Evolutionary conservation across 2,888 invertebrate species (phyloP).

Genomic region (Aspidiotus destructor): DNA sequence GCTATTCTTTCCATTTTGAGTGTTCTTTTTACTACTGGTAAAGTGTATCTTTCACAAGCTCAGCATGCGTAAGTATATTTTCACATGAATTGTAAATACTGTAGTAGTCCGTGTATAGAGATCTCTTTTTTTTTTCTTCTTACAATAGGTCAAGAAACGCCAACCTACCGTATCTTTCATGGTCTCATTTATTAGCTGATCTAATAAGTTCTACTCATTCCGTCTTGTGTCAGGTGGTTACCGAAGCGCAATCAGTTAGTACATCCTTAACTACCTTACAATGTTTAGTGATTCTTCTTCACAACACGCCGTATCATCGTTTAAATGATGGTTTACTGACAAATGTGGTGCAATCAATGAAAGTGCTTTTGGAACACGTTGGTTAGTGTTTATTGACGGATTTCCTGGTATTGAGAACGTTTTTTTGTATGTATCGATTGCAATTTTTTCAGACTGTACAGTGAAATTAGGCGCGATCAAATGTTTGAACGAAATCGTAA

Average conservation of each 20-base stretch:
- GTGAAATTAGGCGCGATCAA: conserved; percentile 18
- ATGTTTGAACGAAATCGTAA: conserved; percentile 20
- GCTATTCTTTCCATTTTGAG: conserved; percentile 13
- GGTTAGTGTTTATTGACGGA: conserved; percentile 4
- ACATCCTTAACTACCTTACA: conserved; percentile 15
- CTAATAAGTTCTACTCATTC: conserved; percentile 11
- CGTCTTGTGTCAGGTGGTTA: neutral
- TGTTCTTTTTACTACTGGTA: conserved; percentile 21
- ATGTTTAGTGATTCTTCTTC: conserved; percentile 17
- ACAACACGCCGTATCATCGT: conserved; percentile 27
- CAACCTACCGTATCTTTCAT: conserved; percentile 18
- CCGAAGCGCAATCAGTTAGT: conserved; percentile 7
- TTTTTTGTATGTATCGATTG: neutral
- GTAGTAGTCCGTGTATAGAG: too few species aligned
- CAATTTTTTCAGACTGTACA: conserved; percentile 11
- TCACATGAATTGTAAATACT: too few species aligned
- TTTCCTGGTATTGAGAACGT: too few species aligned
- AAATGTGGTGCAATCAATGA: conserved; percentile 10
- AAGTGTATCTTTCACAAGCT: conserved; percentile 25
- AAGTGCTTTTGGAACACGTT: conserved; percentile 9
- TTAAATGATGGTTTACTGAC: conserved; percentile 10
- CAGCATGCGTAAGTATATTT: conserved; percentile 20
- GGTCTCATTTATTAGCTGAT: conserved; percentile 28
- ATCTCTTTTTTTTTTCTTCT: neutral
- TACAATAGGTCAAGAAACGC: conserved; percentile 4